Evolutionary conservation across 2,113 vertebrate genomes (phyloP).

Genomic region (Calyptomena viridis): DNA sequence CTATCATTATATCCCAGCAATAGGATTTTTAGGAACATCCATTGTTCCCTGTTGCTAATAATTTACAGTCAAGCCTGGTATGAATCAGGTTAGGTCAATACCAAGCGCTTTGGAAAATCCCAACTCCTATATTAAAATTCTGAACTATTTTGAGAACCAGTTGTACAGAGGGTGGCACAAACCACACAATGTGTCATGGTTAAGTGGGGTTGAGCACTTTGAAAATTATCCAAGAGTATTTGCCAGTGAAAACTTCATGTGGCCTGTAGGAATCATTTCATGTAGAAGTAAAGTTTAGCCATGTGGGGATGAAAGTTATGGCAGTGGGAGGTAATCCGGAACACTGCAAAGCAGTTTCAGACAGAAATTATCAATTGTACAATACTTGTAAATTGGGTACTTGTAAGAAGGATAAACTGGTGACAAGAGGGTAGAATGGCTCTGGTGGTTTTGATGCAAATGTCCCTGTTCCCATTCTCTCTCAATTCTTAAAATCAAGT

Average conservation of each 20-base stretch:
- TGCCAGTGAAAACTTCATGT: neutral
- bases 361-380: neutral
- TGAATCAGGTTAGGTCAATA: neutral
- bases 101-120: neutral
- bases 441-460: neutral
- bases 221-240: neutral
- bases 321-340: neutral
- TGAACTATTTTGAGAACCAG: neutral
- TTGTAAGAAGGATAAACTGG: neutral
- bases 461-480: neutral
- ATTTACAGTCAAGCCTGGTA: neutral
- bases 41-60: neutral
- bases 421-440: neutral
- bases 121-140: neutral
- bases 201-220: neutral
- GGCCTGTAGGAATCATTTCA: neutral
- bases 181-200: neutral
- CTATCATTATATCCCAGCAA: neutral
- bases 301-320: accelerated
- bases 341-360: neutral
- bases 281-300: neutral
- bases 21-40: conserved; percentile 4
- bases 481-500: neutral
- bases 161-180: neutral
- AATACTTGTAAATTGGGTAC: neutral